phyloP scores from a whole-genome alignment of 2,797 vertebrate genomes.

The Cebuella pygmaea region DNA sequence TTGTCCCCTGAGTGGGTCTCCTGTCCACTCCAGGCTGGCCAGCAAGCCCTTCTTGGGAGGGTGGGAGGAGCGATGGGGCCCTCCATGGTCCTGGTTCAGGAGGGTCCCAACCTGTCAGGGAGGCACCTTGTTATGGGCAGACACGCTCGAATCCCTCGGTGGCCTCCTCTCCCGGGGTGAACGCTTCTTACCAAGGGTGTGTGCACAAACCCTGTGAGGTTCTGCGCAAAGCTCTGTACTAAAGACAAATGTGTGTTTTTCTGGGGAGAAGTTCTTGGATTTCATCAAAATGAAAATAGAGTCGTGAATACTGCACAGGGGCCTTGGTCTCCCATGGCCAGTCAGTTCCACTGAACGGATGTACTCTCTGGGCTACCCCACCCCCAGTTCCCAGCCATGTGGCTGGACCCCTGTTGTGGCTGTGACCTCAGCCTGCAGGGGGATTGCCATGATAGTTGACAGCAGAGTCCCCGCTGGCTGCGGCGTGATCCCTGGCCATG shows the following conservation, averaged over 20 bases:
- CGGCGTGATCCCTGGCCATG: not conserved
- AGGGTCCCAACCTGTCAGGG: not conserved
- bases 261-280: not conserved
- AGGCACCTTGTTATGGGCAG: not conserved
- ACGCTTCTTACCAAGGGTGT: not conserved
- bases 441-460: not conserved
- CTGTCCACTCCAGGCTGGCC: not conserved
- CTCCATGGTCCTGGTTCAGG: not conserved
- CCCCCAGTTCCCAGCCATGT: not conserved
- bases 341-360: too few species aligned
- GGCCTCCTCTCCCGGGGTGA: not conserved
- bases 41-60: not conserved
- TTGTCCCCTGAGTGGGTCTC: not conserved
- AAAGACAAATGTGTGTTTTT: not conserved
- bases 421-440: not conserved
- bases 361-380: not conserved
- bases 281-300: not conserved
- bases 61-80: not conserved
- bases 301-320: not conserved
- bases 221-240: not conserved
- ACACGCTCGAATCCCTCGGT: fast-evolving
- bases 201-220: not conserved
- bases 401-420: not conserved
- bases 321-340: fast-evolving
- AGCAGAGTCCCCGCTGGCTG: fast-evolving